Base-by-base conservation (phyloP, 2,888 invertebrate species). In the Busseola fusca region DNA sequence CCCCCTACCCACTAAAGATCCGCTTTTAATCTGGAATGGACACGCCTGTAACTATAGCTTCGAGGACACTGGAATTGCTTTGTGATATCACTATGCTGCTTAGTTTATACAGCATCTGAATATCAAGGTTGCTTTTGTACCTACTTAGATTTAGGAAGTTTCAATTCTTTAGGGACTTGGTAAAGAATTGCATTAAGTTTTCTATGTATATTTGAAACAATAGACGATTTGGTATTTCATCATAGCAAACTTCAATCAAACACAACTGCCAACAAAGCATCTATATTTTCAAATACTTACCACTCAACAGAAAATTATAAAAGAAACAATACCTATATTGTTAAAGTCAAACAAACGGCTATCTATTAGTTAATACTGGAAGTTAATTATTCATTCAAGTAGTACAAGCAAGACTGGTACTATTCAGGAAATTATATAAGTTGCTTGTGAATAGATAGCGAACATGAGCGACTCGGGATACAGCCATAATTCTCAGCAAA, bases 401-500 rank as follows among this genome's bases (percentile, higher is more conserved):
- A 78, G 69, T 70, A 52, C 68, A 54, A 73, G 60, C 66, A 60
- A 72, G 60, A 64, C 59, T 76, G 52, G 66, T 67, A 59, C 58
- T 60, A 69, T 70, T 72, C 69, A 74, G 65, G 67, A 82, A 77
- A 76, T 79, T 62, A 84, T 83, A 71, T 80, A 82, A 82, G 54
- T 72, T 60, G 58, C 67, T 72, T 37, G 64, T 78, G 78, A 78
- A 82, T 76, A 63, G 72, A 68, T 76, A 76, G 60, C 30, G 64
- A 71, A 74, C 72, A 80, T 86, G 87, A 85, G 81, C 80, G 81
- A 88, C 80, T 86, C 81, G 70, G 76, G 78, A 76, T 80, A 80
- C 75, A 76, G 75, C 81, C 84, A 86, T 87, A 86, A 88, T 87
- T 89, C 86, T 84, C 84, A 67, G 83, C 84, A 84, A 87, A 87